Percentiles rank a stretch among this genome's conserved stretches.
These are phyloP conservation scores for Acleris sparsana DNA, from an alignment of 2,888 invertebrate genomes.

Conservation along the genomic window DNA sequence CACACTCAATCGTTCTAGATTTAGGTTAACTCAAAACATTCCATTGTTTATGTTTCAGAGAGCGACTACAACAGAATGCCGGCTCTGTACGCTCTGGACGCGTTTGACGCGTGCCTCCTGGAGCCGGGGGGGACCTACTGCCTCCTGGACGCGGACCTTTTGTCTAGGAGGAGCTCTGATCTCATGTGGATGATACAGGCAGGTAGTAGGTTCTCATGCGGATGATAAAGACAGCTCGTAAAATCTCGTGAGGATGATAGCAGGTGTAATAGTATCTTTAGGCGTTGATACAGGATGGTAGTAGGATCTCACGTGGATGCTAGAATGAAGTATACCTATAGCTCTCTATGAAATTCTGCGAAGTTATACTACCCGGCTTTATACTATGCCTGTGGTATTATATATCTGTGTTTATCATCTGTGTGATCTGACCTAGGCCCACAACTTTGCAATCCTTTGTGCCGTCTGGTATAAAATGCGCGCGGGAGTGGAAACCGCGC, in stretches of 20 bases:
- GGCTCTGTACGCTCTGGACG: conserved; percentile 62
- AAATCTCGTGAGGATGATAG: too few relatives aligned
- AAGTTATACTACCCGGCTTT: too few relatives aligned
- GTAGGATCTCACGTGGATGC: not conserved
- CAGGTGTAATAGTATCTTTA: too few relatives aligned
- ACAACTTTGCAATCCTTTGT: too few relatives aligned
- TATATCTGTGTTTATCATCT: too few relatives aligned
- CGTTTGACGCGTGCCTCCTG: conserved; percentile 58
- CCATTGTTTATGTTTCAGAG: conserved; percentile 51
- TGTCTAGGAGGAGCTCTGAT: conserved; percentile 44
- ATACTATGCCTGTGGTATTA: too few relatives aligned
- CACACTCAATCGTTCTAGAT: too few relatives aligned
- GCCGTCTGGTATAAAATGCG: too few relatives aligned
- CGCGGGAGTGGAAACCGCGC: not conserved
- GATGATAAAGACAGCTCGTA: too few relatives aligned
- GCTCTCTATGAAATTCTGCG: too few relatives aligned
- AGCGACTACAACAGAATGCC: conserved; percentile 69
- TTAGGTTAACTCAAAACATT: not conserved
- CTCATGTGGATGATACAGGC: conserved; percentile 68
- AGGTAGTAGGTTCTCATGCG: conserved; percentile 10
- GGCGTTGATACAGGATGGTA: conserved; percentile 51
- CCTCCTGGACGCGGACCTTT: conserved; percentile 59
- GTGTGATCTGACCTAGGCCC: too few relatives aligned
- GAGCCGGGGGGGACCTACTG: conserved; percentile 61
- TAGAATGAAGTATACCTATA: conserved; percentile 41